Percentiles rank a stretch among this genome's conserved stretches.
These are phyloP conservation scores for Camelus dromedarius DNA, from an alignment of 2,113 vertebrate species.

Conservation along the genomic window DNA sequence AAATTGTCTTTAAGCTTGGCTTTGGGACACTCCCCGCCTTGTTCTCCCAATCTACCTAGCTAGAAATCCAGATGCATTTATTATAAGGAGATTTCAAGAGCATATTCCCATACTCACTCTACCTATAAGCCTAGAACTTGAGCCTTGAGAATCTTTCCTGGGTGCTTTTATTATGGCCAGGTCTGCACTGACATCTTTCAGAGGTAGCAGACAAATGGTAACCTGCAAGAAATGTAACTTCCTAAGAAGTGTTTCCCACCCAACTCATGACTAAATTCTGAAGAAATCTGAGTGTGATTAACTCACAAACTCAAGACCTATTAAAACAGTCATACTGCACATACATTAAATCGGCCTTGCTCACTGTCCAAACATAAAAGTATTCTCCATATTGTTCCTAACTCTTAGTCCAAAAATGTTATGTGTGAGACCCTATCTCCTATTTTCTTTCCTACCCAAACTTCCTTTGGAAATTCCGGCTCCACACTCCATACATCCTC, in stretches of 20 bases:
- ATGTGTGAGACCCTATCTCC: neutral
- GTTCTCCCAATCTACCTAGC: neutral
- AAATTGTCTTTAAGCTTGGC: neutral
- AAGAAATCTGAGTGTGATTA: neutral
- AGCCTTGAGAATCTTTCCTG: neutral
- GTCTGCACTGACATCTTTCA: neutral
- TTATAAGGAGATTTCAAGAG: neutral
- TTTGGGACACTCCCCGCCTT: neutral
- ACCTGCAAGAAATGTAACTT: neutral
- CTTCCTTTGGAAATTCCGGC: neutral
- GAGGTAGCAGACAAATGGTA: neutral
- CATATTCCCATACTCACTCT: neutral
- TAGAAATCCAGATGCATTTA: constrained; percentile 5
- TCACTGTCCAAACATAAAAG: neutral
- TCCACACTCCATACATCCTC: neutral
- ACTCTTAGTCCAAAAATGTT: neutral
- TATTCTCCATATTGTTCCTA: neutral
- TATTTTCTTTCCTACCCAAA: neutral
- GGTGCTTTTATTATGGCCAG: neutral
- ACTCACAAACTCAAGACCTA: neutral
- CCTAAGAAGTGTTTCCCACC: neutral
- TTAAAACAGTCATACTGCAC: neutral
- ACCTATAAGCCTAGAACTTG: neutral
- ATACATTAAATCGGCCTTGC: neutral
- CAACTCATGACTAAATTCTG: neutral